Evolutionary conservation across 2,888 invertebrate species (phyloP), one percentile per base, ranked within the genome.

Genomic region (Drosophila longiperda): DNA sequence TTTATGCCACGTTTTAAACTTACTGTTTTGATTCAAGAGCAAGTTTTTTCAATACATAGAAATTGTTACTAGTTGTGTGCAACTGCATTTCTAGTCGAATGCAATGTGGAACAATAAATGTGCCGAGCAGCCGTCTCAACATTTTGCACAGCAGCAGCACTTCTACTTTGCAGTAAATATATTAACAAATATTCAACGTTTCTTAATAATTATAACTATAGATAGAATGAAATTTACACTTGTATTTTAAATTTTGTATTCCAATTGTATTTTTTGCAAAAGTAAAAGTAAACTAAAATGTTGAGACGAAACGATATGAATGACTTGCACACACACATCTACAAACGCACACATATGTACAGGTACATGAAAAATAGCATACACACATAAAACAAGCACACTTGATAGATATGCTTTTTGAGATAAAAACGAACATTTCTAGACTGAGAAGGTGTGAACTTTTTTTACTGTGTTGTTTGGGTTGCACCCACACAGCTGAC

Each of bases 81-180:
- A 33, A 8, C 38, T 52, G 48, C 20, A 26, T 36, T 40, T 6
- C 23, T 17, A 38, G 29, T 5, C 49, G 23, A 34, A 52, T n/a
- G 15, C 29, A 38, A 40, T 48, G 32, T 33, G 33, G 15, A 4
- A 32, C 17, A 49, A 40, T 45, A 57, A 66, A 49, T 52, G 63
- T n/a, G 8, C 45, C 36, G 17, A 64, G 2, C 15, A 78, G 38
- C 12, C 38, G 60, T 26, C 57, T 60, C 55, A 61, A 70, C 78
- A 78, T 77, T 60, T 60, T 60, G 32, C 34, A 29, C 48, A 33
- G 45, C 42, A 50, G 52, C 8, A 55, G 32, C 15, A 33, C 23
- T 36, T 0, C n/a, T 38, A 52, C 49, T 32, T 17, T 32, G 26
- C 26, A 33, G 55, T 20, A 66, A 34, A 33, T 20, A 15, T 6